Percentiles rank a stretch among this genome's conserved stretches.
phyloP scores from a whole-genome alignment of 2,797 vertebrate genomes.

The Gymnoscopelus braueri region DNA sequence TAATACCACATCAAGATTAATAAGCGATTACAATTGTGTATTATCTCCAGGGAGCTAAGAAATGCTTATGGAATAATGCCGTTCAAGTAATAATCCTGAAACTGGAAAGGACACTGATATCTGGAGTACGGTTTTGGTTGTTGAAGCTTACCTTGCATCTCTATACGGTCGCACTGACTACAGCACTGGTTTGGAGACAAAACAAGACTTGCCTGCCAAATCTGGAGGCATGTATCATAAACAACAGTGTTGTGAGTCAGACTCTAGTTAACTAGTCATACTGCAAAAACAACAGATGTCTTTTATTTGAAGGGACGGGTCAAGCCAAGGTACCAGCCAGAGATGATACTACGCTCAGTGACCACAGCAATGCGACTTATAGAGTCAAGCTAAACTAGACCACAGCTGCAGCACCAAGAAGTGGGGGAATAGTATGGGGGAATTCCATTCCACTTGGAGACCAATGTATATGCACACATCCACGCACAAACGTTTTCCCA shows the following conservation, averaged over 20 bases:
- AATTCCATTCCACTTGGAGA: slow-evolving; percentile 39
- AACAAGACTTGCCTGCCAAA: slow-evolving; percentile 10
- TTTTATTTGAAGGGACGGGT: slow-evolving; percentile 23
- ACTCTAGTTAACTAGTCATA: slow-evolving; percentile 16
- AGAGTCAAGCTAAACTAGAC: slow-evolving; percentile 32
- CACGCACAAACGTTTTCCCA: slow-evolving; percentile 26
- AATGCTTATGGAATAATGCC: no score
- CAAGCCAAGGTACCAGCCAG: slow-evolving; percentile 33
- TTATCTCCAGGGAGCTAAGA: no score
- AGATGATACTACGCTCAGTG: slow-evolving; percentile 38
- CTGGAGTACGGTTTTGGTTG: no score
- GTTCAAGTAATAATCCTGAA: no score
- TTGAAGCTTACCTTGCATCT: background rate
- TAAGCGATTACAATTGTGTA: background rate
- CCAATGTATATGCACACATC: slow-evolving; percentile 25
- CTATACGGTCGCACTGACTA: slow-evolving; percentile 5
- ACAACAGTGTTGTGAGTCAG: slow-evolving; percentile 9
- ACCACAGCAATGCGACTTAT: slow-evolving; percentile 20
- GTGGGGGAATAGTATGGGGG: slow-evolving; percentile 28
- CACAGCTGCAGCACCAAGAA: slow-evolving; percentile 49
- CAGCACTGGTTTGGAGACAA: slow-evolving; percentile 7
- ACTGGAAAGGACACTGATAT: no score
- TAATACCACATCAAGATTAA: slow-evolving; percentile 5
- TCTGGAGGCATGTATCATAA: background rate
- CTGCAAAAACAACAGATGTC: slow-evolving; percentile 42